Percentiles rank a stretch among this genome's conserved stretches.
Evolutionary conservation across 2,888 invertebrate genomes (phyloP).

Genomic region (Coenonympha glycerion): DNA sequence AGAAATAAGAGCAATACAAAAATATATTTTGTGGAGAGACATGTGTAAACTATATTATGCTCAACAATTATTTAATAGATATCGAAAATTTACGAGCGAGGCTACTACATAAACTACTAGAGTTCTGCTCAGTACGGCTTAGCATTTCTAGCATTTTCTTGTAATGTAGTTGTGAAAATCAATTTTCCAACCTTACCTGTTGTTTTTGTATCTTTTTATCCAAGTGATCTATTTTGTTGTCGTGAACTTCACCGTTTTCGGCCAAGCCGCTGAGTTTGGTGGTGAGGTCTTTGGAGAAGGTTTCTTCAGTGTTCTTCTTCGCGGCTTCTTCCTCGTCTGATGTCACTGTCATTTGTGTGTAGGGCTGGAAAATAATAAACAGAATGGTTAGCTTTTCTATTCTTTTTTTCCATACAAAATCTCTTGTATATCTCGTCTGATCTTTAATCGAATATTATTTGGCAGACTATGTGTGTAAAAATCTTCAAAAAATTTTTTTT

Average conservation of each 20-base stretch:
- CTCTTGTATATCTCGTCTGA: too few relatives aligned
- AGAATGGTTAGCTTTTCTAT: too few relatives aligned
- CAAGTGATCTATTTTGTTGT: conserved; percentile 75
- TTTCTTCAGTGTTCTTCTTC: conserved; percentile 59
- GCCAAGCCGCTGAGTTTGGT: conserved; percentile 69
- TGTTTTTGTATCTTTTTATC: conserved; percentile 80
- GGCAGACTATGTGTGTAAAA: too few relatives aligned
- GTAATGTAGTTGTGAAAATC: conserved; percentile 7
- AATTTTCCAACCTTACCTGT: conserved; percentile 66
- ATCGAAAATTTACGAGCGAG: not conserved
- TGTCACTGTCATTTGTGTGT: conserved; percentile 81
- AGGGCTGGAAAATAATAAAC: conserved; percentile 69
- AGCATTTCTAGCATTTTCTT: too few relatives aligned
- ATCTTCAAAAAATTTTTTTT: too few relatives aligned
- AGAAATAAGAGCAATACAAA: conserved; percentile 12
- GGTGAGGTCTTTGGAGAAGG: conserved; percentile 73
- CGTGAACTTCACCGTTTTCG: conserved; percentile 48
- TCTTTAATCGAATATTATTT: too few relatives aligned
- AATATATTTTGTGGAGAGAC: not conserved
- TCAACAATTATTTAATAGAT: not conserved
- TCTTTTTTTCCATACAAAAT: too few relatives aligned
- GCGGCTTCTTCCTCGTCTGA: conserved; percentile 87
- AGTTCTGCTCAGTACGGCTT: conserved; percentile 12
- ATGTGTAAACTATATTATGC: not conserved
- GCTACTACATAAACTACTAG: not conserved